Conservation (phyloP, 37 sponge, comb jelly and placozoan species). For the Agelas oroides region DNA sequence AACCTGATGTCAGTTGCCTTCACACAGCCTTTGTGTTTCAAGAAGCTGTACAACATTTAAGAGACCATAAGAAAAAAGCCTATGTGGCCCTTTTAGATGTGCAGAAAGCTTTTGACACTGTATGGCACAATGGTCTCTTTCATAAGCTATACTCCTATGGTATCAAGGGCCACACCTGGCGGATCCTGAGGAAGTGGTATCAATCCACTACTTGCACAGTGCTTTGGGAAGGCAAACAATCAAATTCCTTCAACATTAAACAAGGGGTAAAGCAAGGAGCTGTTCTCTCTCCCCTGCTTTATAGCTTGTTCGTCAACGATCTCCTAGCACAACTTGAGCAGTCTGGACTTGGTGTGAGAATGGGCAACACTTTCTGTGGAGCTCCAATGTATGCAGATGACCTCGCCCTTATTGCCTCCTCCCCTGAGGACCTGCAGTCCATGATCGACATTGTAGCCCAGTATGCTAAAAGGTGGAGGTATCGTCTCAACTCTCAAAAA, state of each 20-base stretch:
- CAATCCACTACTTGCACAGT: neutral
- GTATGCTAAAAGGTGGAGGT: neutral
- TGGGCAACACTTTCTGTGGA: conserved; percentile 7
- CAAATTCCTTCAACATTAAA: neutral
- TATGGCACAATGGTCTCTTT: conserved; percentile 2
- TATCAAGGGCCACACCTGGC: neutral
- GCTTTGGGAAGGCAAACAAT: neutral
- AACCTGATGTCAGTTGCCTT: neutral
- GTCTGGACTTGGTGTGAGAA: neutral
- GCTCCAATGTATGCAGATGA: conserved; percentile 13
- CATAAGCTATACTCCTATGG: neutral
- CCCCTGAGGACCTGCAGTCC: neutral
- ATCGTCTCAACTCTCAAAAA: neutral
- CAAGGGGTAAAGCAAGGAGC: conserved; percentile 9
- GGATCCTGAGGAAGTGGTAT: neutral
- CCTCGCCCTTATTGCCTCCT: neutral
- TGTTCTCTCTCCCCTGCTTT: neutral
- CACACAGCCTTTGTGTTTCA: conserved; percentile 6
- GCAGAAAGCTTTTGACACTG: neutral
- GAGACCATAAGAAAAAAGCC: neutral
- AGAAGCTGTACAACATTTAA: neutral
- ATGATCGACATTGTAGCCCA: neutral
- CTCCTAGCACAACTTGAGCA: neutral
- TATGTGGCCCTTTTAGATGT: conserved; percentile 5
- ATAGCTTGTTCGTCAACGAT: neutral